Base-by-base conservation (phyloP, 2,797 vertebrate species). In the Lepus townsendii region DNA sequence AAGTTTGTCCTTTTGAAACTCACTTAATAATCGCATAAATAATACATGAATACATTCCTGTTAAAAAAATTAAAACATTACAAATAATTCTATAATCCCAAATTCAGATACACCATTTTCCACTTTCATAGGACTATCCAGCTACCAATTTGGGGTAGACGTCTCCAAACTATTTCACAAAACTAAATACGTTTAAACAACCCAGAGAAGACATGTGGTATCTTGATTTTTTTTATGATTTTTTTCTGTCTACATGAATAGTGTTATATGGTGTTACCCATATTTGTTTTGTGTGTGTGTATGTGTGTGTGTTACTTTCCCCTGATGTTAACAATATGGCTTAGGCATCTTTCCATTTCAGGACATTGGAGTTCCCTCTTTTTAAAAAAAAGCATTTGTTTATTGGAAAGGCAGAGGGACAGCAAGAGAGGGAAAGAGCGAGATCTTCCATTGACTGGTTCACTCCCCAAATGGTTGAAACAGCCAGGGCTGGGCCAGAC, bases 1-100 rank as follows among this genome's bases (percentile, higher is more conserved):
- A 42, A 63, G 52, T 90, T 95, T 95, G 66, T 54, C n/a, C 38
- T 88, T 92, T 38, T 10, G 20, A 83, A 79, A 76, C 30, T 91
- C 63, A 83, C 26, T 65, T 89, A 47, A 60, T 66, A 75, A 83
- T 60, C n/a, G n/a, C 19, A 76, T 62, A 5, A n/a, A 82, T 88
- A 75, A 87, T 11, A 62, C 27, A 47, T 47, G 30, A 86, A 38
- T 30, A 38, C 7, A 63, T 71, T 87, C 30, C 78, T 30, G 7
- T 65, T 93, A 83, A 85, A 82, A 89, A 91, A 79, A 69, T 69
- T 22, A 26, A 91, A 78, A 87, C 47, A 85, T 54, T 52, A 30
- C 3, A 77, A 84, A n/a, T 85, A 78, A 94, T 14, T 57, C 16
- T 89, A 19, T 68, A 77, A 76, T 54, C 17, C 2, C 14, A 88